Percentiles rank a stretch among this genome's conserved stretches.
Conservation (phyloP, 1,140 invertebrate genomes). For the Drosophila saltans region DNA sequence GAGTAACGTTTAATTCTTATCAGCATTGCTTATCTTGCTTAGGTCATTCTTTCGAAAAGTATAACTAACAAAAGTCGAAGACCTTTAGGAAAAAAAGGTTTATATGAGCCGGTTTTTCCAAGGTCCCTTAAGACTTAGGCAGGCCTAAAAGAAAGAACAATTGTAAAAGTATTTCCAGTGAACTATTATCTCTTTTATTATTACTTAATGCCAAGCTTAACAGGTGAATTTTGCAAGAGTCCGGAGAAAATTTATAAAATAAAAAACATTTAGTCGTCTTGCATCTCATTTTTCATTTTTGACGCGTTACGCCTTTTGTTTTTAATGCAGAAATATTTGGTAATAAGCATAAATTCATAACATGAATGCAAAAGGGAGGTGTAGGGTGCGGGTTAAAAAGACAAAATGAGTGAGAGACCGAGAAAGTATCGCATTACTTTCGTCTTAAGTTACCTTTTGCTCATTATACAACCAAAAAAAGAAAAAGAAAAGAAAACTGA, state of each 20-base stretch:
- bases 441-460: constrained; percentile 47
- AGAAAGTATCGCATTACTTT: constrained; percentile 72
- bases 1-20: constrained; percentile 11
- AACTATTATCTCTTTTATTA: background rate
- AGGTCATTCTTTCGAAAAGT: no score
- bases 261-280: constrained; percentile 13
- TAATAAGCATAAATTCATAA: constrained; percentile 74
- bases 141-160: background rate
- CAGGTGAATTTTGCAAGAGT: constrained; percentile 3
- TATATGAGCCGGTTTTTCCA: background rate
- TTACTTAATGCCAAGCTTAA: constrained; percentile 7
- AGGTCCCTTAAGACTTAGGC: background rate
- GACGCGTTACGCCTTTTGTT: constrained; percentile 15
- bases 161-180: background rate
- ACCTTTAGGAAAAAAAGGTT: background rate
- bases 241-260: background rate
- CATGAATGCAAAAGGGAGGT: background rate
- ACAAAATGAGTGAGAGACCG: constrained; percentile 22
- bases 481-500: constrained; percentile 10
- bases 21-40: background rate
- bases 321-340: constrained; percentile 55
- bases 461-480: constrained; percentile 64
- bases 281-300: constrained; percentile 22
- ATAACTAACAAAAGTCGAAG: background rate
- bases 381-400: background rate